Evolutionary conservation across 2,888 invertebrate species (phyloP).

Genomic region (Ochropleura plecta): DNA sequence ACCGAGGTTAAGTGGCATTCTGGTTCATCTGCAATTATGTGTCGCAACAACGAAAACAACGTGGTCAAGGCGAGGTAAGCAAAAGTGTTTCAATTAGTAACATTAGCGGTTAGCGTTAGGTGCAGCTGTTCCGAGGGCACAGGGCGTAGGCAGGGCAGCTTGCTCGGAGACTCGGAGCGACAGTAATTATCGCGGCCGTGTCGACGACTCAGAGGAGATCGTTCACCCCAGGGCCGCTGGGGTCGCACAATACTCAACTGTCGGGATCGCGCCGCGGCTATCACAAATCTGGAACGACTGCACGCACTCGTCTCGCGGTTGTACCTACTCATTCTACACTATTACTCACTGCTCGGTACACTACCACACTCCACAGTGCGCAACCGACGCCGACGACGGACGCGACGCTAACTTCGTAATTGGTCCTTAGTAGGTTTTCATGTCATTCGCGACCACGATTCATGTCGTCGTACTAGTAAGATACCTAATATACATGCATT

Average conservation of each 20-base stretch:
- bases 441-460: conserved; percentile 62
- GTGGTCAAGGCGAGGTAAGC: conserved; percentile 65
- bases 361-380: conserved; percentile 57
- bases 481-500: conserved; percentile 26
- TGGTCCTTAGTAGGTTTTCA: conserved; percentile 72
- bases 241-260: conserved; percentile 86
- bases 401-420: conserved; percentile 68
- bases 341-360: conserved; percentile 20
- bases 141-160: conserved; percentile 71
- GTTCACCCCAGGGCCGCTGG: conserved; percentile 90
- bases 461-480: conserved; percentile 14
- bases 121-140: conserved; percentile 72
- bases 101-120: conserved; percentile 68
- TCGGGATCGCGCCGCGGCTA: conserved; percentile 79
- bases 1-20: conserved; percentile 29
- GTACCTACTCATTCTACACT: conserved; percentile 17
- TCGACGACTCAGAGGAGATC: conserved; percentile 88
- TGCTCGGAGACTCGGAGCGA: conserved; percentile 72
- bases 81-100: conserved; percentile 75
- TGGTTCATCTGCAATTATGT: conserved; percentile 57
- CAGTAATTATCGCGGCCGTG: conserved; percentile 88
- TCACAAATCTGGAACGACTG: conserved; percentile 81
- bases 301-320: conserved; percentile 62
- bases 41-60: conserved; percentile 54
- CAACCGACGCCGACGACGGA: conserved; percentile 66